phyloP scores from a whole-genome alignment of 1,140 invertebrate species.

The Lithobius niger region DNA sequence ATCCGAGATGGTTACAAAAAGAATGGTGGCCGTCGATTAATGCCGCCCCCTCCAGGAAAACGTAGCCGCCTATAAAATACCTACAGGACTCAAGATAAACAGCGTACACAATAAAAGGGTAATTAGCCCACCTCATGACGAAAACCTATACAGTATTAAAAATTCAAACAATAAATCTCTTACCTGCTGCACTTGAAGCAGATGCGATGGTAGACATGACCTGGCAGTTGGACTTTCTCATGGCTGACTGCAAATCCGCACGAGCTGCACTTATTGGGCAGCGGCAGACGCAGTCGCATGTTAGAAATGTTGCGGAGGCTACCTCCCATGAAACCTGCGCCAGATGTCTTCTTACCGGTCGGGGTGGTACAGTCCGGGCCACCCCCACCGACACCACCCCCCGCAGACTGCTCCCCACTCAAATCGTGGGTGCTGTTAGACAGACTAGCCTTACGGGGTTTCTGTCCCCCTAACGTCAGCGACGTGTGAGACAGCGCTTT shows the following conservation, averaged over 20 bases:
- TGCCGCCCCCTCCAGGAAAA: too few relatives aligned
- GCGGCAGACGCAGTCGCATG: conserved; percentile 8
- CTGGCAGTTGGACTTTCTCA: conserved; percentile 5
- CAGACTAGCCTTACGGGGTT: background rate
- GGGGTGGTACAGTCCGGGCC: too few relatives aligned
- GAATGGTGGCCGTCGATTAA: too few relatives aligned
- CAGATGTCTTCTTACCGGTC: background rate
- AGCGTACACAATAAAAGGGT: too few relatives aligned
- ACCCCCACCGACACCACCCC: too few relatives aligned
- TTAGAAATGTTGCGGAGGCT: background rate
- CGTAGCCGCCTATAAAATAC: too few relatives aligned
- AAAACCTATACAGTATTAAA: too few relatives aligned
- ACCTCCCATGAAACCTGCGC: background rate
- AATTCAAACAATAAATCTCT: too few relatives aligned
- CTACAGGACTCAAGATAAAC: too few relatives aligned
- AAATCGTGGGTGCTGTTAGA: conserved; percentile 11
- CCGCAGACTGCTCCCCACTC: background rate
- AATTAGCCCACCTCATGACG: too few relatives aligned
- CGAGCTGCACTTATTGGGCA: conserved; percentile 8
- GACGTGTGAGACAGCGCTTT: conserved; percentile 11
- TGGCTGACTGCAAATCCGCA: conserved; percentile 8
- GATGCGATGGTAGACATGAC: conserved; percentile 5
- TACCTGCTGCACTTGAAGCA: conserved; percentile 12
- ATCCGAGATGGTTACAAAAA: too few relatives aligned
- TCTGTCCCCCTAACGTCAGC: background rate